Conservation (phyloP, 2,113 vertebrate species). For the Gobius niger region DNA sequence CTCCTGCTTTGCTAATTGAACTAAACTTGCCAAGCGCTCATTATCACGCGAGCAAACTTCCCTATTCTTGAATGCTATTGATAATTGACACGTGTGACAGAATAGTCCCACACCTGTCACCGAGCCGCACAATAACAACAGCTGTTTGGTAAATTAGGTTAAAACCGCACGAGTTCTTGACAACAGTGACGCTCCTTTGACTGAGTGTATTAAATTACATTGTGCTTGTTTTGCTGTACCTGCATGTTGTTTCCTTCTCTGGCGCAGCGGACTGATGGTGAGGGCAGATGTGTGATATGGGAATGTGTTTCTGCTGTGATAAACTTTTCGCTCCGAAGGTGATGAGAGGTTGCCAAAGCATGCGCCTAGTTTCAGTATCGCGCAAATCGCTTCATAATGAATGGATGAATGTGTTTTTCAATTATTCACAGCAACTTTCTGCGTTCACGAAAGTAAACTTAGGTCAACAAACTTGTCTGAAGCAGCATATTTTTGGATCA, state of each 20-base stretch:
- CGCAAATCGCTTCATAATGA: background rate
- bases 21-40: background rate
- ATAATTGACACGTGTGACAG: constrained; percentile 7
- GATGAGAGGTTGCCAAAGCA: constrained; percentile 59
- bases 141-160: constrained; percentile 26
- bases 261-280: constrained; percentile 48
- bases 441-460: background rate
- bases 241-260: constrained; percentile 33
- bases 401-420: background rate
- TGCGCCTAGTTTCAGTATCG: constrained; percentile 8
- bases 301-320: constrained; percentile 78
- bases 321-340: constrained; percentile 74
- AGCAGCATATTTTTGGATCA: background rate
- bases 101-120: background rate
- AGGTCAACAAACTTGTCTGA: background rate
- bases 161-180: constrained; percentile 5
- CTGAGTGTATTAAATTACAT: constrained; percentile 20
- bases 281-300: constrained; percentile 61
- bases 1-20: background rate
- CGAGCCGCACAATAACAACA: constrained; percentile 13
- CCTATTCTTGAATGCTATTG: background rate
- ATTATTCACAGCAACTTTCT: background rate
- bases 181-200: constrained; percentile 13
- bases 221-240: constrained; percentile 70
- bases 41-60: background rate